phyloP scores from a whole-genome alignment of 1,140 invertebrate genomes.

The Campoletis sonorensis region DNA sequence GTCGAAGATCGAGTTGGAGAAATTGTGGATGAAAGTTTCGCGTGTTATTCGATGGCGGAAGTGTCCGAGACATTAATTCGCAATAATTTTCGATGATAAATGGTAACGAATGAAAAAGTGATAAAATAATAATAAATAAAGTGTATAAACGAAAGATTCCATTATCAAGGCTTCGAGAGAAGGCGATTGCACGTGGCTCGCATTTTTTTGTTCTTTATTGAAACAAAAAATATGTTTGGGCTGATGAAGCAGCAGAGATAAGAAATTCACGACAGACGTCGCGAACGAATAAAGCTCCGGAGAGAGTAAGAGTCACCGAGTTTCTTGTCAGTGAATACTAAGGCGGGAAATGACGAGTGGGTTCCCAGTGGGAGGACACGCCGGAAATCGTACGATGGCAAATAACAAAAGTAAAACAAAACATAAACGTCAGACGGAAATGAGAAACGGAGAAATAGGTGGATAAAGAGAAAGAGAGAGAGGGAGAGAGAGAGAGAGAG shows the following conservation, averaged over 20 bases:
- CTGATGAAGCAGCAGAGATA: neutral
- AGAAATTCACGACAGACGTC: neutral
- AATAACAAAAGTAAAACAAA: too few relatives aligned
- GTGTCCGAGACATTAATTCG: too few relatives aligned
- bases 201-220: too few relatives aligned
- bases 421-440: constrained; percentile 25
- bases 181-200: too few relatives aligned
- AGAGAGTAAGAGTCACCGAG: neutral
- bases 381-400: constrained; percentile 56
- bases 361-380: constrained; percentile 48
- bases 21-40: too few relatives aligned
- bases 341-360: constrained; percentile 61
- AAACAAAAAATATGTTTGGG: neutral
- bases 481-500: neutral
- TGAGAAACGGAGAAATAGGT: neutral
- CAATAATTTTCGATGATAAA: too few relatives aligned
- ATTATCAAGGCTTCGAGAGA: too few relatives aligned
- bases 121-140: too few relatives aligned
- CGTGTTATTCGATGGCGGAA: too few relatives aligned
- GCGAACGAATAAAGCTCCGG: neutral
- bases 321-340: constrained; percentile 48
- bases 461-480: neutral
- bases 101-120: too few relatives aligned
- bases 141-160: too few relatives aligned
- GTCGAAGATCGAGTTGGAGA: too few relatives aligned